Conservation (phyloP, 1,140 invertebrate species). For the Uloborus diversus region DNA sequence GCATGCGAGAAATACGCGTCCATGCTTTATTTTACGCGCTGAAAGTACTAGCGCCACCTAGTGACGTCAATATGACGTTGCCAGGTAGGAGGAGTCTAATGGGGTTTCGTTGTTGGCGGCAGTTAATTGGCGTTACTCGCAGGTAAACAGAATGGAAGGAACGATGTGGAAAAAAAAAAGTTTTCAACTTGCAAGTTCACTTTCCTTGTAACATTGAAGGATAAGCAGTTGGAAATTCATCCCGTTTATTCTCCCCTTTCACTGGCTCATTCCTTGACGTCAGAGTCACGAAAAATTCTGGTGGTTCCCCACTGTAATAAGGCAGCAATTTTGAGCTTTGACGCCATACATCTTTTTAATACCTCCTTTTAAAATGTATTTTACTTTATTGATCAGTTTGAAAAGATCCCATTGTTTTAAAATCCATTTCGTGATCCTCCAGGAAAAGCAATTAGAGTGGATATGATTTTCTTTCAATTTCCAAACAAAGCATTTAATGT, state of each 20-base stretch:
- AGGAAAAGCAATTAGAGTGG: no score
- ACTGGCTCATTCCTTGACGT: conserved; percentile 9
- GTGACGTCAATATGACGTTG: conserved; percentile 31
- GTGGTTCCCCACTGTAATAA: not conserved
- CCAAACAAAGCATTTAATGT: no score
- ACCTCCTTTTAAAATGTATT: no score
- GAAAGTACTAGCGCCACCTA: conserved; percentile 37
- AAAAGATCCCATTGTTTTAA: not conserved
- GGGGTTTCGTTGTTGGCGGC: not conserved
- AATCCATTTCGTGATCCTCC: no score
- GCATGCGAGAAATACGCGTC: conserved; percentile 30
- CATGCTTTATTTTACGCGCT: conserved; percentile 54
- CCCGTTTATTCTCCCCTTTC: not conserved
- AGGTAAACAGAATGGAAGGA: conserved; percentile 29
- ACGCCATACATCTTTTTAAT: no score
- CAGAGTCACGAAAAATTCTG: not conserved
- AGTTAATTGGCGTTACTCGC: conserved; percentile 22
- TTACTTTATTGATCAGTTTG: no score
- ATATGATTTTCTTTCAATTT: no score
- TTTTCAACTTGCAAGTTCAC: conserved; percentile 24
- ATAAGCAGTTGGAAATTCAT: conserved; percentile 5
- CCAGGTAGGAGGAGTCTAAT: not conserved
- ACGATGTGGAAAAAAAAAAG: conserved; percentile 5
- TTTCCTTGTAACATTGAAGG: conserved; percentile 16
- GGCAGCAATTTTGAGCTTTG: not conserved